Evolutionary conservation across 2,888 invertebrate genomes (phyloP).

Genomic region (Blera fallax): DNA sequence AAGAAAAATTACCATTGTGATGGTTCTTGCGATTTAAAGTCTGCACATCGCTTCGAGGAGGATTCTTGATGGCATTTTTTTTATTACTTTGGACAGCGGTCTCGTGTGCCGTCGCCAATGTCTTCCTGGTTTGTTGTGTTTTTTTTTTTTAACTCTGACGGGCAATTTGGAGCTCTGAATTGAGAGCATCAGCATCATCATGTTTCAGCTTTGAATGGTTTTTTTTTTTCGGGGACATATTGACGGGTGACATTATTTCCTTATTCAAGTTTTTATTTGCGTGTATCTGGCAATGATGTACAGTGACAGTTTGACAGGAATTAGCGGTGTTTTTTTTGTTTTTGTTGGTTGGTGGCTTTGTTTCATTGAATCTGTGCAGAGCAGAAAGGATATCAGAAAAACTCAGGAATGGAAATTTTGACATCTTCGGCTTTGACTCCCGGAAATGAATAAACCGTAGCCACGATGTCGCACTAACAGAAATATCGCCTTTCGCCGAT

Average conservation of each 20-base stretch:
- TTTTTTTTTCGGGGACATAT: conserved; percentile 21
- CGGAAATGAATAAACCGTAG: too few relatives aligned
- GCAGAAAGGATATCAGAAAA: background rate
- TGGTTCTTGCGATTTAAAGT: conserved; percentile 5
- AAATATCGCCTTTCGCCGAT: too few relatives aligned
- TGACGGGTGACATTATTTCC: conserved; percentile 61
- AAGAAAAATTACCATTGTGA: conserved; percentile 68
- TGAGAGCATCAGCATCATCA: conserved; percentile 32
- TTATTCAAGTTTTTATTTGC: conserved; percentile 52
- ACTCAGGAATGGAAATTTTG: background rate
- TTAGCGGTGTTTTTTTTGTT: conserved; percentile 44
- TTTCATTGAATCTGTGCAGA: background rate
- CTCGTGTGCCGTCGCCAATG: conserved; percentile 18
- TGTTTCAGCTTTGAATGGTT: conserved; percentile 16
- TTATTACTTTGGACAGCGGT: conserved; percentile 27
- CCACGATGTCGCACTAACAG: too few relatives aligned
- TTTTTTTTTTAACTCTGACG: background rate
- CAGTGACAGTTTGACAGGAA: conserved; percentile 60
- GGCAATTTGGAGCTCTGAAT: conserved; percentile 21
- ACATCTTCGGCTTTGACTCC: background rate
- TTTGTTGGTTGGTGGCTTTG: background rate
- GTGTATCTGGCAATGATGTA: conserved; percentile 54
- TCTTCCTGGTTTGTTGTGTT: conserved; percentile 45
- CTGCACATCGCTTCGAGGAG: conserved; percentile 24
- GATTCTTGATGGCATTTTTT: background rate